Evolutionary conservation across 1,140 invertebrate species (phyloP).

Genomic region (Sitobion miscanthi): DNA sequence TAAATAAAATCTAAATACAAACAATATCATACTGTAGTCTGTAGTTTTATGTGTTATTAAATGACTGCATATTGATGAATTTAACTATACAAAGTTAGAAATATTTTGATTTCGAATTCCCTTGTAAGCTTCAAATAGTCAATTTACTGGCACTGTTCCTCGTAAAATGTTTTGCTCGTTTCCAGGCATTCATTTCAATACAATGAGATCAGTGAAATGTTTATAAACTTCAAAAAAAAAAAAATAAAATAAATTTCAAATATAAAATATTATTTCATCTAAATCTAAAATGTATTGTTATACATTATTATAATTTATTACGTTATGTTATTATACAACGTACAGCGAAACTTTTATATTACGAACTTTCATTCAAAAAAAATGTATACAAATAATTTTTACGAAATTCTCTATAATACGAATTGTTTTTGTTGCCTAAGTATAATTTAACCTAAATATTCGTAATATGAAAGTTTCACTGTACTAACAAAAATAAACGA

Average conservation of each 20-base stretch:
- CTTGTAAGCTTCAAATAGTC: background rate
- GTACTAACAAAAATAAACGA: too few relatives aligned
- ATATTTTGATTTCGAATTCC: background rate
- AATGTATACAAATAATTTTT: too few relatives aligned
- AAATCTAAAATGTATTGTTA: background rate
- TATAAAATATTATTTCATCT: background rate
- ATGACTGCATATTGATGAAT: background rate
- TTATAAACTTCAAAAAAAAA: background rate
- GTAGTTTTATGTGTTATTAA: background rate
- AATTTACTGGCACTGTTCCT: background rate
- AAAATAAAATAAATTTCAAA: background rate
- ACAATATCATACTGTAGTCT: background rate
- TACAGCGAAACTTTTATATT: too few relatives aligned
- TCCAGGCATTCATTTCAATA: background rate
- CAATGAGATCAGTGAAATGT: background rate
- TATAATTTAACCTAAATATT: too few relatives aligned
- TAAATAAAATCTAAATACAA: background rate
- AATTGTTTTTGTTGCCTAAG: too few relatives aligned
- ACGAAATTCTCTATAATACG: too few relatives aligned
- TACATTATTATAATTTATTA: background rate
- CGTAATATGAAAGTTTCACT: too few relatives aligned
- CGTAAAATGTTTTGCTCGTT: constrained; percentile 3
- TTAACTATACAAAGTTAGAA: background rate
- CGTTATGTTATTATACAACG: too few relatives aligned
- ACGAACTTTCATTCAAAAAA: too few relatives aligned